These are phyloP conservation scores for Falco cherrug DNA, from an alignment of 2,797 vertebrate genomes.

Conservation along the genomic window DNA sequence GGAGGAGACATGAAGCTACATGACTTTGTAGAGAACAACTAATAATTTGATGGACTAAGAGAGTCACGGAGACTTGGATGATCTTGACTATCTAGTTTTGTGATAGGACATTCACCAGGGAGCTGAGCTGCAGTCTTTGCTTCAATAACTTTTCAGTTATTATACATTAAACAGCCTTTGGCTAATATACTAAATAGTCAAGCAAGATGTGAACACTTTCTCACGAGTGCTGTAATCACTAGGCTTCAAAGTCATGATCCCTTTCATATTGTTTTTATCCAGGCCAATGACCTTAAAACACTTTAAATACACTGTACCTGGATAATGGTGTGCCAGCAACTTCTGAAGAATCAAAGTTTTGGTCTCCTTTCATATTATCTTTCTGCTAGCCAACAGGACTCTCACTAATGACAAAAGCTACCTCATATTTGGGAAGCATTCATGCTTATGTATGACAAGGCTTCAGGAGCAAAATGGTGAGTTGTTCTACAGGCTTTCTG, in stretches of 20 bases:
- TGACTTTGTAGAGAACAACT: background rate
- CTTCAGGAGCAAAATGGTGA: background rate
- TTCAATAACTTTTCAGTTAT: background rate
- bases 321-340: rapidly evolving
- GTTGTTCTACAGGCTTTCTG: background rate
- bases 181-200: background rate
- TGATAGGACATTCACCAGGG: background rate
- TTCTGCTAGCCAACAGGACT: background rate
- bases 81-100: background rate
- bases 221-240: background rate
- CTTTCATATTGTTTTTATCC: background rate
- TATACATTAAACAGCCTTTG: background rate
- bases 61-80: background rate
- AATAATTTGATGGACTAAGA: background rate
- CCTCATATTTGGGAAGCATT: background rate
- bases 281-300: background rate
- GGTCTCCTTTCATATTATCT: background rate
- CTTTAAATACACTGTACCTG: background rate
- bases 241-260: background rate
- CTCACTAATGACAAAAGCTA: background rate
- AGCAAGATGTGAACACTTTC: background rate
- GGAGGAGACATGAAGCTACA: background rate
- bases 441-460: background rate
- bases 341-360: background rate
- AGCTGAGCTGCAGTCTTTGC: background rate